Evolutionary conservation across 2,797 vertebrate genomes (phyloP).

Genomic region (Liparis tanakae): DNA sequence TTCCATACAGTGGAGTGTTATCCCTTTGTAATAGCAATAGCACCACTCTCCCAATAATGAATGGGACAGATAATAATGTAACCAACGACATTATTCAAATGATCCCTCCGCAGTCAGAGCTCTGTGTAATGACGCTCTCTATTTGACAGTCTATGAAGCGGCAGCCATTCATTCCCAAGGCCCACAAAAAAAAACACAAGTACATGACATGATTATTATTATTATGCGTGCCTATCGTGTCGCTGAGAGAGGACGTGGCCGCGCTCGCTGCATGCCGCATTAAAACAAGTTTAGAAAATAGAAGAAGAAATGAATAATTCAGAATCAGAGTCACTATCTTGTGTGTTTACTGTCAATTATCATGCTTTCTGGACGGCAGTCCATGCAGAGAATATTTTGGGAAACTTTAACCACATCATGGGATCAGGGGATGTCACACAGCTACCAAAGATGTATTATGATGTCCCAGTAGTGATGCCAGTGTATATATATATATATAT

Average conservation of each 20-base stretch:
- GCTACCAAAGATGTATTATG: constrained; percentile 8
- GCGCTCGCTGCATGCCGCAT: constrained; percentile 29
- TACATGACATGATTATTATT: constrained; percentile 53
- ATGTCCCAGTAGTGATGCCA: neutral
- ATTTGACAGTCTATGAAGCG: constrained; percentile 62
- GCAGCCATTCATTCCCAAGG: constrained; percentile 51
- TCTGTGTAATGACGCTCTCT: constrained; percentile 62
- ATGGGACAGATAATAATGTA: constrained; percentile 72
- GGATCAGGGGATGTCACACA: neutral
- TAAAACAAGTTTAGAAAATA: constrained; percentile 7
- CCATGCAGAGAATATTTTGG: constrained; percentile 1
- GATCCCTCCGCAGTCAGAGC: constrained; percentile 65
- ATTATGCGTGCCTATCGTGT: constrained; percentile 49
- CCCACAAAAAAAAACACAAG: constrained; percentile 37
- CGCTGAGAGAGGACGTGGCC: constrained; percentile 47
- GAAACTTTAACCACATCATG: neutral
- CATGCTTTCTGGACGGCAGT: constrained; percentile 6
- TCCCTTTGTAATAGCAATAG: constrained; percentile 69
- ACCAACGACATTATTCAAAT: constrained; percentile 69
- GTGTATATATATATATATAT: too few relatives aligned
- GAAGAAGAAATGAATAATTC: constrained; percentile 11
- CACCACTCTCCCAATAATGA: constrained; percentile 70
- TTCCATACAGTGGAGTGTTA: constrained; percentile 73
- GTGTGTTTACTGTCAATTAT: neutral
- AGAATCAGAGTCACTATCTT: constrained; percentile 31